Conservation (phyloP, 2,797 vertebrate genomes). For the Lacerta agilis region DNA sequence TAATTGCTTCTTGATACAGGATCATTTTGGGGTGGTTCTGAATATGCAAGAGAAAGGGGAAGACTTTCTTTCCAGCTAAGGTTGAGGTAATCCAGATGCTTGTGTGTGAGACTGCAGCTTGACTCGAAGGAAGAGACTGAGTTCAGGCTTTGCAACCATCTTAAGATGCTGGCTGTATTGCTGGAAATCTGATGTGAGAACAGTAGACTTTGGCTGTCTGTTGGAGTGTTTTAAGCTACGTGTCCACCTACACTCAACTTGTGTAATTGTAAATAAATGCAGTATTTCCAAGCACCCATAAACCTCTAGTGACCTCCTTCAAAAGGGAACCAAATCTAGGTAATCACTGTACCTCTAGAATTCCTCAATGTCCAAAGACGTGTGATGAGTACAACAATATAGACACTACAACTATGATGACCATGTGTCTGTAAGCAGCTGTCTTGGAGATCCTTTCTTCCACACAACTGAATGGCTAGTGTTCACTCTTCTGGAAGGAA, state of each 20-base stretch:
- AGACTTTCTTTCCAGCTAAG: not conserved
- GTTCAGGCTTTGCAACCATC: too few relatives aligned
- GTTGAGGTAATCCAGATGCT: not conserved
- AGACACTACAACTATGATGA: not conserved
- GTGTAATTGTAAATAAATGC: conserved; percentile 11
- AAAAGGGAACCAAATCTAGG: not conserved
- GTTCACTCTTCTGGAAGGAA: too few relatives aligned
- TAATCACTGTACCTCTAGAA: not conserved
- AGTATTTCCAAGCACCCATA: not conserved
- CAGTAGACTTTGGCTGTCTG: not conserved
- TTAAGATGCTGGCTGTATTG: not conserved
- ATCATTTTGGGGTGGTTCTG: not conserved
- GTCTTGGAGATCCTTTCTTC: not conserved
- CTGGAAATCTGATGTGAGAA: not conserved
- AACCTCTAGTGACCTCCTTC: not conserved
- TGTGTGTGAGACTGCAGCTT: not conserved
- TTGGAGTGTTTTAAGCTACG: not conserved
- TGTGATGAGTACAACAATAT: not conserved
- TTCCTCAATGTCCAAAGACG: too few relatives aligned
- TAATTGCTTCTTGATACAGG: not conserved
- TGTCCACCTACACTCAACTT: not conserved
- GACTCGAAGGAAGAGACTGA: not conserved
- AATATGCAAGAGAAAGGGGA: not conserved
- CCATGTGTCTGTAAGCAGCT: not conserved
- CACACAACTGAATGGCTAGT: too few relatives aligned